A percentile compares a stretch with the other conserved stretches of the same genome.
These are phyloP conservation scores for Eremophila alpestris DNA, from an alignment of 2,797 vertebrate species.

Conservation along the genomic window DNA sequence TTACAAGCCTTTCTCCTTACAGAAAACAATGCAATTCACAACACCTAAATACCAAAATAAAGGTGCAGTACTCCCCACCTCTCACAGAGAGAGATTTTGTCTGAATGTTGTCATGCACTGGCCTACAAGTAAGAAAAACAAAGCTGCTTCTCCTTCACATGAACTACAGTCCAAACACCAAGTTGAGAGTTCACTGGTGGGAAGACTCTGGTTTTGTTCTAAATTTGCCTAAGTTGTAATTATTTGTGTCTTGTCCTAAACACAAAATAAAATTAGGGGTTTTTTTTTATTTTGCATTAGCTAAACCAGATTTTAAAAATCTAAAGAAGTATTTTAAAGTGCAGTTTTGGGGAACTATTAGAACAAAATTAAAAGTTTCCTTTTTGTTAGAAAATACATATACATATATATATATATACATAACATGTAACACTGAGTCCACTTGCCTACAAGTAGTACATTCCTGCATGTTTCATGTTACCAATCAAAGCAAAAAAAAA, in stretches of 20 bases:
- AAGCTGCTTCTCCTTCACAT: neutral
- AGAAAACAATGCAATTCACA: neutral
- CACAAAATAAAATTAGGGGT: neutral
- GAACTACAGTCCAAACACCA: neutral
- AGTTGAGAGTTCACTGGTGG: neutral
- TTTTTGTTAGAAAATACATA: neutral
- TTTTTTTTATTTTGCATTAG: neutral
- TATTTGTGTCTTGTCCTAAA: neutral
- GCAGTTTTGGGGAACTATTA: neutral
- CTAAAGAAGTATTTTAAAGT: neutral
- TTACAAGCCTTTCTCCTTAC: neutral
- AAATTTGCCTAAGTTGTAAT: neutral
- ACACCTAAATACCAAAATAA: neutral
- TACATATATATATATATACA: too few relatives aligned
- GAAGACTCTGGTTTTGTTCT: neutral
- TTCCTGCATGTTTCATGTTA: neutral
- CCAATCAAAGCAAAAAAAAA: neutral
- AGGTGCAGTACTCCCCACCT: neutral
- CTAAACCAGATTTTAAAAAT: neutral
- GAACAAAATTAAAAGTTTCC: neutral
- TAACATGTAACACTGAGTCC: neutral
- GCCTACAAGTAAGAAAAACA: rapidly evolving
- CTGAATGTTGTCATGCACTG: neutral
- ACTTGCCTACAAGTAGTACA: neutral
- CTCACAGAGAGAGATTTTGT: neutral